Conservation (phyloP, 2,797 vertebrate species). For the Mus caroli region DNA sequence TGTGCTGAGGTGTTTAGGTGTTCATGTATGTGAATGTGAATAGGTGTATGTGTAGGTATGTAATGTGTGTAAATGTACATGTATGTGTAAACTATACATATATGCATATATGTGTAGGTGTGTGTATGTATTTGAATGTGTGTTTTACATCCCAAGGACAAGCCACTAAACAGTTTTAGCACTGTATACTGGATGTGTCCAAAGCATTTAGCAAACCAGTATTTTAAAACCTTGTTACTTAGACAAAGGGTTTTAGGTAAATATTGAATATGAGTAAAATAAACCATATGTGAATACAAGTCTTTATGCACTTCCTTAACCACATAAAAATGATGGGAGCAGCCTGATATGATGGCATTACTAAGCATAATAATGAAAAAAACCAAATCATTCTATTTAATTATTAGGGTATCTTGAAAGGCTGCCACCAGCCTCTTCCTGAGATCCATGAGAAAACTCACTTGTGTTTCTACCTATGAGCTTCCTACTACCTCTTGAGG, state of each 20-base stretch:
- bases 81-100: neutral
- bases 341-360: neutral
- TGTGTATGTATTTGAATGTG: neutral
- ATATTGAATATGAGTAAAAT: neutral
- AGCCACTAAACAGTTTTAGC: conserved; percentile 13
- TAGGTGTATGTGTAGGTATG: neutral
- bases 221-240: neutral
- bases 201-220: conserved; percentile 12
- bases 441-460: neutral
- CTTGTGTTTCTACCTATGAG: neutral
- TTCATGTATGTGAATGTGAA: neutral
- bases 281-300: neutral
- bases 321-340: neutral
- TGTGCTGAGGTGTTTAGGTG: neutral
- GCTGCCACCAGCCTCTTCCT: neutral
- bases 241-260: neutral
- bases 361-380: neutral
- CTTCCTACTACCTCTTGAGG: conserved; percentile 20
- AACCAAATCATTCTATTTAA: neutral
- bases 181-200: neutral
- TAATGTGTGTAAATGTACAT: neutral
- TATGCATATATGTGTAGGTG: neutral
- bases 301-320: neutral
- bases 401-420: neutral
- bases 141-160: neutral